Conservation (phyloP, 2,888 invertebrate species). For the Cordilura impudica region DNA sequence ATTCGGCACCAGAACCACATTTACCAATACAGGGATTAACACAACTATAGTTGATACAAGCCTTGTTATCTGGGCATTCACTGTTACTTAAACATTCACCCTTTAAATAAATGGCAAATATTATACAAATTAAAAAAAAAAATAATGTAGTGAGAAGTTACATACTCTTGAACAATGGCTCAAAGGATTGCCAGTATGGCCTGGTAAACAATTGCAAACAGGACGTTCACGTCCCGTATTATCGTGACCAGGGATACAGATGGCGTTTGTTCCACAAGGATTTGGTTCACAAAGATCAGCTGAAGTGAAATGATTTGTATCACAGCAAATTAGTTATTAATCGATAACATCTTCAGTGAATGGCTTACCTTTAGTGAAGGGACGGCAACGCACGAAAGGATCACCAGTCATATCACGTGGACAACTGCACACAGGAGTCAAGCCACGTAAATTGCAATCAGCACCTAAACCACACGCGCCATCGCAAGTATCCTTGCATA, state of each 20-base stretch:
- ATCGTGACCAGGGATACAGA: slow-evolving; percentile 90
- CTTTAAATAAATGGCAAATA: slow-evolving; percentile 71
- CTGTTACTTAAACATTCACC: slow-evolving; percentile 89
- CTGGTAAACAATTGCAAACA: slow-evolving; percentile 89
- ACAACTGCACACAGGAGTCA: slow-evolving; percentile 91
- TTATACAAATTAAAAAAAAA: slow-evolving; percentile 36
- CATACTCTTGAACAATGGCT: slow-evolving; percentile 82
- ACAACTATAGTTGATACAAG: slow-evolving; percentile 88
- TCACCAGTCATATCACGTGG: slow-evolving; percentile 92
- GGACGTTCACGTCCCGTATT: slow-evolving; percentile 89
- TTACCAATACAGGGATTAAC: slow-evolving; percentile 87
- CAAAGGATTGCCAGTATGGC: slow-evolving; percentile 88
- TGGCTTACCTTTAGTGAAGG: slow-evolving; percentile 85
- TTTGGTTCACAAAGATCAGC: slow-evolving; percentile 91
- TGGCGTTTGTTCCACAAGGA: slow-evolving; percentile 85
- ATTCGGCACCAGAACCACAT: slow-evolving; percentile 87
- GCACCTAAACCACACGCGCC: slow-evolving; percentile 89
- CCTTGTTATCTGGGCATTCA: slow-evolving; percentile 86
- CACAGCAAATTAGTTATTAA: neutral
- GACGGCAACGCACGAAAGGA: slow-evolving; percentile 89
- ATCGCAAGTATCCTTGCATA: slow-evolving; percentile 90
- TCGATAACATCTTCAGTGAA: neutral
- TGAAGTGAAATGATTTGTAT: slow-evolving; percentile 75
- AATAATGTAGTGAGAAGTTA: slow-evolving; percentile 7
- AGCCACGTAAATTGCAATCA: slow-evolving; percentile 85